Evolutionary conservation across 2,797 vertebrate species (phyloP), one percentile per base, ranked within the genome.

Genomic region (Calcarius lapponicus): DNA sequence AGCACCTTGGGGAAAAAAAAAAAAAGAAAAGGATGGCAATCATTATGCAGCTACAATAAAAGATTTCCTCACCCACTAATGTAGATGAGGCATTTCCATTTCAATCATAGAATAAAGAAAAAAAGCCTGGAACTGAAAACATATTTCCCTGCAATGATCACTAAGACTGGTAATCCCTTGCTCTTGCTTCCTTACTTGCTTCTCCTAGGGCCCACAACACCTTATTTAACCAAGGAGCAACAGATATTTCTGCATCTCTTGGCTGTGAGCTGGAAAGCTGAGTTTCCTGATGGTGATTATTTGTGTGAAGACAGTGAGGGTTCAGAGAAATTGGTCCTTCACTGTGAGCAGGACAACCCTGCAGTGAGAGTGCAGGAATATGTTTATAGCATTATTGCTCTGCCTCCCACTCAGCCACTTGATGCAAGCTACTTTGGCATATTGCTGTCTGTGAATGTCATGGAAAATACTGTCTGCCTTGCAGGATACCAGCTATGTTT

Each of bases 1-100:
- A 50, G 26, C 0, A 1, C 8, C 29, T 31, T 72, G 32, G 28
- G 0, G 0, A 8, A 32, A 22, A 57, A 26, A 36, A 10, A 57
- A 8, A 32, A 29, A 32, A 40, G 32, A 66, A 80, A 60, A 31
- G 64, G n/a, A 29, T 51, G 1, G 1, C 9, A 67, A 45, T 19
- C 7, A 24, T 80, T 65, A 62, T 65, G 43, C 14, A 79, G 21
- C 47, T 57, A 32, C 40, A 92, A 53, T 62, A 81, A 79, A 84
- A 40, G 7, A 57, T 65, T 78, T 89, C n/a, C 36, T 74, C 28
- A 40, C 18, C 22, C 66, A 51, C 38, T 70, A 80, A 66, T 0
- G 0, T 54, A 76, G 19, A n/a, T 28, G 43, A 86, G 31, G 14
- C 31, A 58, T 80, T 94, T 91, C 50, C 22, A 28, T 72, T 78